phyloP scores from a whole-genome alignment of 2,113 vertebrate genomes.

The Theristicus caerulescens region DNA sequence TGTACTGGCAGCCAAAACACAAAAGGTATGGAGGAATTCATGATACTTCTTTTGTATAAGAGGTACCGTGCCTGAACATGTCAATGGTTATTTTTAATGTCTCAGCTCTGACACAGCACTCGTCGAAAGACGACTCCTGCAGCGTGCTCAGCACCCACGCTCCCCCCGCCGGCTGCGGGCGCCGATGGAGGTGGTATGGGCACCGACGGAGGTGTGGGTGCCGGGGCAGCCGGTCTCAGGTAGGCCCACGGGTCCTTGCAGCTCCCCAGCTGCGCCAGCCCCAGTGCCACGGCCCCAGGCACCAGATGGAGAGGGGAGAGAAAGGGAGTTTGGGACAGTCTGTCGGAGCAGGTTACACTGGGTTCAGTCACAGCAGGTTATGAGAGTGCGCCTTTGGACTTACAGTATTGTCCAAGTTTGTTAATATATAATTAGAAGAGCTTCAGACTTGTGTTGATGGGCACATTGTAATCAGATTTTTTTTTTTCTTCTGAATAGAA shows the following conservation, averaged over 20 bases:
- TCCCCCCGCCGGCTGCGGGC: background rate
- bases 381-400: rapidly evolving
- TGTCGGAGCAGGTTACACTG: background rate
- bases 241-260: rapidly evolving
- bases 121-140: background rate
- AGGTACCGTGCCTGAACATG: background rate
- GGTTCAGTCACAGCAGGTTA: background rate
- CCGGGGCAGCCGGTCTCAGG: rapidly evolving
- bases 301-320: rapidly evolving
- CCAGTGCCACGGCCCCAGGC: rapidly evolving
- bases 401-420: background rate
- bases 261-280: background rate
- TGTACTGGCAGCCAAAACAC: background rate
- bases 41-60: background rate
- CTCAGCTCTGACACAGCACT: background rate
- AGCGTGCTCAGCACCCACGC: background rate
- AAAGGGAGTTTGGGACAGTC: background rate
- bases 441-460: background rate
- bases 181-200: background rate
- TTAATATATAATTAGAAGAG: background rate
- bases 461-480: background rate
- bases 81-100: constrained; percentile 11
- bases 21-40: background rate
- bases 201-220: background rate
- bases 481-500: background rate